These are phyloP conservation scores for Melanotaenia boesemani DNA, from an alignment of 2,797 vertebrate genomes.

Conservation along the genomic window DNA sequence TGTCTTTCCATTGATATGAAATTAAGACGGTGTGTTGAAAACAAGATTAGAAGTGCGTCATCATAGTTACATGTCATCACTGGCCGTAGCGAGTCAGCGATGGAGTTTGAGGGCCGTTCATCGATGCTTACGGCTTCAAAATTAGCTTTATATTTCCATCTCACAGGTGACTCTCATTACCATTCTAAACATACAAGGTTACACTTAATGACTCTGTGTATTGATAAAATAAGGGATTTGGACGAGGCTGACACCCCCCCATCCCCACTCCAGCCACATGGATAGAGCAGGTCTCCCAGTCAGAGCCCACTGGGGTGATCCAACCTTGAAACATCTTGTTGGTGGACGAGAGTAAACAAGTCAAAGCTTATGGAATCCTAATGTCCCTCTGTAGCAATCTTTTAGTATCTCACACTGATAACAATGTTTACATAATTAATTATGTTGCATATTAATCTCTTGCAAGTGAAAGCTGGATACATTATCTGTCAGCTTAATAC, in stretches of 20 bases:
- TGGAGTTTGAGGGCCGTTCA: too few relatives aligned
- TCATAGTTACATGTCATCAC: too few relatives aligned
- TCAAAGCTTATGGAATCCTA: conserved; percentile 56
- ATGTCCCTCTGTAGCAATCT: conserved; percentile 41
- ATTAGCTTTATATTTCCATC: too few relatives aligned
- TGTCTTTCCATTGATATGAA: too few relatives aligned
- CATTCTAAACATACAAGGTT: too few relatives aligned
- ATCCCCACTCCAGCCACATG: neutral
- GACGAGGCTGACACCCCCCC: conserved; percentile 19
- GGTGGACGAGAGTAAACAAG: conserved; percentile 56
- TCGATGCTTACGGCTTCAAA: too few relatives aligned
- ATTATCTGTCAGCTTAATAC: conserved; percentile 30
- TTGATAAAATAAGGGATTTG: conserved; percentile 29
- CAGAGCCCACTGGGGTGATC: conserved; percentile 20
- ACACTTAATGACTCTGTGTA: conserved; percentile 1
- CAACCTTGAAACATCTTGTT: conserved; percentile 64
- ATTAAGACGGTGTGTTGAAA: too few relatives aligned
- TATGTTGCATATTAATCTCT: conserved; percentile 58
- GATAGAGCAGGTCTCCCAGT: neutral
- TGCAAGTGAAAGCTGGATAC: conserved; percentile 29
- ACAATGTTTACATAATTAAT: conserved; percentile 76
- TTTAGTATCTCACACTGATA: conserved; percentile 54
- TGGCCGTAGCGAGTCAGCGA: too few relatives aligned
- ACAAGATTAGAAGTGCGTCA: too few relatives aligned
- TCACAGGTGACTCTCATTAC: too few relatives aligned